A percentile compares a stretch with the other conserved stretches of the same genome.
Conservation (phyloP, 2,113 vertebrate genomes). For the Arenaria interpres region DNA sequence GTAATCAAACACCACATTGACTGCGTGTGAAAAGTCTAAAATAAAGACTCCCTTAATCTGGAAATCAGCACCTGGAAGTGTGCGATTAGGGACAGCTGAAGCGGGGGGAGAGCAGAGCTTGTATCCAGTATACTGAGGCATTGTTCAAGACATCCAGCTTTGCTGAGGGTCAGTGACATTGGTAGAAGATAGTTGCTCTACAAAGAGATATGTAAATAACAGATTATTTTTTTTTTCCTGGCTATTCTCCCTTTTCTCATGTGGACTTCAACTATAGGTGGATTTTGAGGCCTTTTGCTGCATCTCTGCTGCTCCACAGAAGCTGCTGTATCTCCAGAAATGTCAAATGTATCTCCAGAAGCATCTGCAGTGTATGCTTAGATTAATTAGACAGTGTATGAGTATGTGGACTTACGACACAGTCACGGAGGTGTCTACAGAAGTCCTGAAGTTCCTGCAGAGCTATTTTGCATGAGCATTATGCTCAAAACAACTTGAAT, state of each 20-base stretch:
- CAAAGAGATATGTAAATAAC: not conserved
- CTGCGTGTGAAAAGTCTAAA: slow-evolving; percentile 53
- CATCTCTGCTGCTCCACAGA: not conserved
- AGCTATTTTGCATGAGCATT: not conserved
- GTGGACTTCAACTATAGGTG: not conserved
- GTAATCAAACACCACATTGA: slow-evolving; percentile 50
- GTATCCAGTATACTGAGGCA: slow-evolving; percentile 1
- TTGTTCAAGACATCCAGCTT: slow-evolving; percentile 32
- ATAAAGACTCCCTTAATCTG: slow-evolving; percentile 58
- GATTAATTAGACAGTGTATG: not conserved
- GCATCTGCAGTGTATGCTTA: not conserved
- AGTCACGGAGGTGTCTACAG: not conserved
- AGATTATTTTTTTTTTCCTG: not conserved
- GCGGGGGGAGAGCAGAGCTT: not conserved
- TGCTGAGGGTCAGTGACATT: not conserved
- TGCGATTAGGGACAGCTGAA: not conserved
- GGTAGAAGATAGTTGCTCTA: not conserved
- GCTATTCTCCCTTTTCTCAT: not conserved
- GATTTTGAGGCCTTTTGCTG: not conserved
- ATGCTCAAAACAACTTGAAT: not conserved
- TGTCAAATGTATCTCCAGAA: not conserved
- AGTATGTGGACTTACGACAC: not conserved
- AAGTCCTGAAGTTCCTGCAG: not conserved
- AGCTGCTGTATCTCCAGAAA: not conserved
- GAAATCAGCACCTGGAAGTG: slow-evolving; percentile 61